Evolutionary conservation across 2,797 vertebrate genomes (phyloP).

Genomic region (Gobionotothen gibberifrons): DNA sequence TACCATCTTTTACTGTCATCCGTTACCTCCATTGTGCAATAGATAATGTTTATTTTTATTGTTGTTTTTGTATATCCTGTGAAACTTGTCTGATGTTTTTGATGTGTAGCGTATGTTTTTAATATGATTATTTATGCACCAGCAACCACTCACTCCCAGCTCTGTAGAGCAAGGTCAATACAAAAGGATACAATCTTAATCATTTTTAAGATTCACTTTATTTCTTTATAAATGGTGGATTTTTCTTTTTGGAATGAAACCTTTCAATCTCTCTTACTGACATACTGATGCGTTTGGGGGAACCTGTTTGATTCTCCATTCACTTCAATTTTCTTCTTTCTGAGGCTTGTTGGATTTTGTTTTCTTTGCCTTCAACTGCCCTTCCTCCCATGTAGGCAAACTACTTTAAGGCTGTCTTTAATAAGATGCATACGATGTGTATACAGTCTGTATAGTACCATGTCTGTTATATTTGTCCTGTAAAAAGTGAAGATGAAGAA

Average conservation of each 20-base stretch:
- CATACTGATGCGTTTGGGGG: constrained; percentile 15
- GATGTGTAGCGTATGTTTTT: constrained; percentile 58
- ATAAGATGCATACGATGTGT: constrained; percentile 77
- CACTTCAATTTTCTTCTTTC: constrained; percentile 9
- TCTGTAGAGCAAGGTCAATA: constrained; percentile 22
- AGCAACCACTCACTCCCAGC: constrained; percentile 3
- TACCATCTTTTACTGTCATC: constrained; percentile 55
- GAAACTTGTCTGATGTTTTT: constrained; percentile 68
- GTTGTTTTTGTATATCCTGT: constrained; percentile 67
- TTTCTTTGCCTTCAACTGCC: constrained; percentile 55
- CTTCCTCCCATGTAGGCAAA: constrained; percentile 61
- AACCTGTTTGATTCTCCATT: constrained; percentile 20
- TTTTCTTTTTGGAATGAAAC: constrained; percentile 32
- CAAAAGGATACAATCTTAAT: not conserved
- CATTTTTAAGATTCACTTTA: constrained; percentile 26
- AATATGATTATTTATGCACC: constrained; percentile 71
- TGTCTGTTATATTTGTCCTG: constrained; percentile 84
- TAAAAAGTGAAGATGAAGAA: constrained; percentile 61
- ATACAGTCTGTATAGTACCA: constrained; percentile 81
- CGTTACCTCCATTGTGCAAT: constrained; percentile 84
- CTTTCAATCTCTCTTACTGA: constrained; percentile 22
- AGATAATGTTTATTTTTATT: constrained; percentile 76
- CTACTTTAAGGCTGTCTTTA: constrained; percentile 69
- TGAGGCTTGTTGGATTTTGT: constrained; percentile 44
- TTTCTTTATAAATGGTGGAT: constrained; percentile 9